These are phyloP conservation scores for Sarcophaga bullata DNA, from an alignment of 1,140 invertebrate species.

Conservation along the genomic window DNA sequence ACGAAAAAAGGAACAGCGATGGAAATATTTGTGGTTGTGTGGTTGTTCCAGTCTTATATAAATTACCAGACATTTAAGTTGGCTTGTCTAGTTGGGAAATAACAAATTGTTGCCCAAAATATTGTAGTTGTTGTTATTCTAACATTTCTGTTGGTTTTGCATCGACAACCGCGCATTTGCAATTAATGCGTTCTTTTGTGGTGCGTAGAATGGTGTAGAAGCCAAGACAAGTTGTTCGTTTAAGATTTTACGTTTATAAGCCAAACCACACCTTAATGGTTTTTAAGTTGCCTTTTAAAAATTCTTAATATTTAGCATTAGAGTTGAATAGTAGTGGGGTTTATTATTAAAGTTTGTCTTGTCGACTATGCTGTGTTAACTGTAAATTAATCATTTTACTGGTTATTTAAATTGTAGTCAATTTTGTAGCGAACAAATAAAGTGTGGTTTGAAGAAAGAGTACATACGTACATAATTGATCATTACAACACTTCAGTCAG, in stretches of 20 bases:
- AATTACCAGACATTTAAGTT: neutral
- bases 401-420: neutral
- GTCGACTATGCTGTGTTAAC: conserved; percentile 17
- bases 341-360: neutral
- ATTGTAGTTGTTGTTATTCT: too few relatives aligned
- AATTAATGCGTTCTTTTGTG: conserved; percentile 47
- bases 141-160: neutral
- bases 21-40: neutral
- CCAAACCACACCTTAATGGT: conserved; percentile 20
- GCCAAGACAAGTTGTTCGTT: conserved; percentile 9
- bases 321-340: neutral
- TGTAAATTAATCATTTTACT: conserved; percentile 25
- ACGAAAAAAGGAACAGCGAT: neutral
- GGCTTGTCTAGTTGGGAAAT: neutral
- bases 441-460: too few relatives aligned
- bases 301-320: neutral
- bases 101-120: neutral
- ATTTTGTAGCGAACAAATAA: neutral
- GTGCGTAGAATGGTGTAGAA: neutral
- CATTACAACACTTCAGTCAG: too few relatives aligned
- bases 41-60: neutral
- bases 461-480: too few relatives aligned
- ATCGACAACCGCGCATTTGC: conserved; percentile 43
- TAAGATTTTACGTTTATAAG: neutral
- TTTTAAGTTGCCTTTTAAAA: conserved; percentile 24